Evolutionary conservation across 2,888 invertebrate genomes (phyloP).

Genomic region (Eretmocerus hayati): DNA sequence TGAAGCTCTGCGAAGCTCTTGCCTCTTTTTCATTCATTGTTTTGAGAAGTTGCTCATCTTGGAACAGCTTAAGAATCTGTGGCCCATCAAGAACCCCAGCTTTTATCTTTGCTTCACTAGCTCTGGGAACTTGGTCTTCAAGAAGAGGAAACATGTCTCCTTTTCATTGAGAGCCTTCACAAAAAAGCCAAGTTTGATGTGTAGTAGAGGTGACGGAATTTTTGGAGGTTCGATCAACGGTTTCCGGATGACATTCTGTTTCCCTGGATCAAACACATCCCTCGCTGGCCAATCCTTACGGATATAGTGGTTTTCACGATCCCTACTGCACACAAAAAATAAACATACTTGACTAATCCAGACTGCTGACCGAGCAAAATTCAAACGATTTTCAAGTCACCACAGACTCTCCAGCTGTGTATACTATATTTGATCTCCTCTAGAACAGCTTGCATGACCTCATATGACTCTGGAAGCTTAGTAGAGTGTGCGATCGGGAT

Average conservation of each 20-base stretch:
- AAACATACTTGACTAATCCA: conserved; percentile 29
- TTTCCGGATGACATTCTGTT: conserved; percentile 2
- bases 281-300: conserved; percentile 23
- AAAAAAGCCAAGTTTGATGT: neutral
- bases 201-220: neutral
- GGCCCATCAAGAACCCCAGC: neutral
- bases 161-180: neutral
- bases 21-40: neutral
- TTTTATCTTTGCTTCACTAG: neutral
- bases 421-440: conserved; percentile 24
- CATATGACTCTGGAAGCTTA: conserved; percentile 22
- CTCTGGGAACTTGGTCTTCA: neutral
- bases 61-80: neutral
- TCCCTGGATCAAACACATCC: neutral
- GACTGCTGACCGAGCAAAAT: conserved; percentile 30
- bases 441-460: conserved; percentile 18
- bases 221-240: conserved; percentile 2
- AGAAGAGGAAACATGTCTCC: neutral
- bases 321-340: conserved; percentile 29
- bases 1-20: neutral
- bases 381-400: no score
- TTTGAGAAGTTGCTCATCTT: neutral
- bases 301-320: conserved; percentile 25
- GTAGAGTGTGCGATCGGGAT: conserved; percentile 25
- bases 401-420: conserved; percentile 25